Base-by-base conservation (phyloP, 2,113 vertebrate species). In the Noturus placidus region DNA sequence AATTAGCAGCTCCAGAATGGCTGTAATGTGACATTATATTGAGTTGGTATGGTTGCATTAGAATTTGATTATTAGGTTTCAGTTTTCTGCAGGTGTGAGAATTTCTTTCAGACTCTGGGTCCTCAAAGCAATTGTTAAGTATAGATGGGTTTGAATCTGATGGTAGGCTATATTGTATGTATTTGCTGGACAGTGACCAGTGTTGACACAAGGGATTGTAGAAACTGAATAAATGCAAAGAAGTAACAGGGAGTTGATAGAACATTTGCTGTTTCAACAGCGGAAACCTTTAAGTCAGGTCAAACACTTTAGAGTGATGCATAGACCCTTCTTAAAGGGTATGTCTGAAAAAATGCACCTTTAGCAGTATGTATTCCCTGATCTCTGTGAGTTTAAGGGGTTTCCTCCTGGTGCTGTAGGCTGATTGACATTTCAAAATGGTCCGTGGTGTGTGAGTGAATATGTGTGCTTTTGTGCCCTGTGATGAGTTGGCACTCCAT, bases 181-280 rank as follows among this genome's bases (percentile, higher is more conserved):
- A 65, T 50, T 70, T 85, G 63, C 74, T 85, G 86, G 78, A 59
- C 79, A 86, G 22, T 46, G 13, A 35, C 74, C 50, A 70, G 76
- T 61, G 54, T 74, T 88, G 38, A 86, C 84, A 84, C 33, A 88
- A 86, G 77, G 15, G 46, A 65, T 35, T 78, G 38, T 5, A 25
- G 59, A 79, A 33, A 74, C 83, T 69, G 69, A 87, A 82, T 81
- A 70, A 65, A 57, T 86, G 85, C 70, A 76, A 89, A 83, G 67
- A 70, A 52, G 33, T 74, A 59, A 86, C 72, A 61, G 35, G 52
- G 35, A 86, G 72, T 38, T 81, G 42, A 59, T 83, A 69, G 52
- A 72, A 74, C 25, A 76, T 86, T 59, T 88, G 78, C 83, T 67
- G 50, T 88, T 87, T 86, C 46, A 83, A 87, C 67, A 33, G 54